Evolutionary conservation across 2,888 invertebrate species (phyloP).

Genomic region (Stictocephala bisonia): DNA sequence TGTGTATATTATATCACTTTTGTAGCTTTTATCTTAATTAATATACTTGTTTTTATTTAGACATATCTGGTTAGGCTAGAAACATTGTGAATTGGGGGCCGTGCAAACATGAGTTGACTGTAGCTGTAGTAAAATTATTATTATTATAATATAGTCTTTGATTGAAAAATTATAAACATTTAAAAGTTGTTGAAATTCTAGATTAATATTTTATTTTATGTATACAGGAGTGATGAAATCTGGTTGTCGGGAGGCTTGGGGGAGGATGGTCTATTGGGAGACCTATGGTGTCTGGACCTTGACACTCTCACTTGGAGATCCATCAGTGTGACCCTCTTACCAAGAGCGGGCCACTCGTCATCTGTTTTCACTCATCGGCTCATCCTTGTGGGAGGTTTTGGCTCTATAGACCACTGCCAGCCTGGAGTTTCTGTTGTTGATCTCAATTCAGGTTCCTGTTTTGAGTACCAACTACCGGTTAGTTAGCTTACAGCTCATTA

Average conservation of each 20-base stretch:
- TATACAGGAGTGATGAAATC: slow-evolving; percentile 27
- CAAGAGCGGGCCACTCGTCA: slow-evolving; percentile 49
- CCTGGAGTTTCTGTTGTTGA: slow-evolving; percentile 47
- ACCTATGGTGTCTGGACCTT: slow-evolving; percentile 49
- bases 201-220: no score
- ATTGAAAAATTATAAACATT: no score
- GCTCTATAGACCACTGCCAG: slow-evolving; percentile 34
- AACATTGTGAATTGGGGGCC: no score
- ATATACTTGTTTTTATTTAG: no score
- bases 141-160: no score
- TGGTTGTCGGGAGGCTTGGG: slow-evolving; percentile 49
- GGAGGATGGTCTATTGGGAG: slow-evolving; percentile 42
- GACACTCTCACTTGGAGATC: slow-evolving; percentile 21
- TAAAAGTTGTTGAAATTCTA: no score
- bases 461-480: slow-evolving; percentile 47
- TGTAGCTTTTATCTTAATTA: no score
- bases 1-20: no score
- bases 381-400: slow-evolving; percentile 49
- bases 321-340: slow-evolving; percentile 20
- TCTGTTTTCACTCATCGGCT: slow-evolving; percentile 25
- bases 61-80: no score
- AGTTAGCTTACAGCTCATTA: no score
- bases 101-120: no score
- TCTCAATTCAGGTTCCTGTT: slow-evolving; percentile 23
- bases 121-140: no score